Base-by-base conservation (phyloP, 2,797 vertebrate species). In the Sphenodon punctatus region DNA sequence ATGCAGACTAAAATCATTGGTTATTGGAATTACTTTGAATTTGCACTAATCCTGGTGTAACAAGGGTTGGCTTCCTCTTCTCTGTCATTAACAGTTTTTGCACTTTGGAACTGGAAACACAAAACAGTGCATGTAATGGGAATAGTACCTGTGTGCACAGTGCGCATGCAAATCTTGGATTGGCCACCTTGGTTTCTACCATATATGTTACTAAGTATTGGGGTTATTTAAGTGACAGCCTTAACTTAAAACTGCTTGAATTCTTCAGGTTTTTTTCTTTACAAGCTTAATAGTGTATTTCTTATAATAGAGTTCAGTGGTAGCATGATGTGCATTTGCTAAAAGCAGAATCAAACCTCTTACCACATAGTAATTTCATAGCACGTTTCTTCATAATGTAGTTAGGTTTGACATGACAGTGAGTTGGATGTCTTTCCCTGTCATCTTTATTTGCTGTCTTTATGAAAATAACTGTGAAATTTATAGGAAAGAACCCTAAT, bases 241-340 rank as follows among this genome's bases (percentile, higher is more conserved):
- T 51, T 51, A 16, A 16, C 25, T 27, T 51, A 48, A 25, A 51
- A 51, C 51, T 51, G 48, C 25, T 51, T 51, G 51, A 27, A n/a
- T 51, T 51, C n/a, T n/a, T n/a, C n/a, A n/a, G n/a, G n/a, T n/a
- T n/a, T 51, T 51, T 25, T 51, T 51, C 51, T 51, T 25, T 48
- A 25, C 25, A 48, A 48, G 6, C 46, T 25, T 48, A 49, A 51
- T n/a, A n/a, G 48, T 51, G 17, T 17, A 63, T 11, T 27, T 46
- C 72, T 67, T 68, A 36, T 67, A 46, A 2, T 79, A 22, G 10
- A 75, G 12, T 53, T 82, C 8, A 61, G 4, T n/a, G n/a, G 14
- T 25, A 51, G 25, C 84, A 42, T 76, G 75, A 82, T 78, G 51
- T 32, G 59, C 2, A 7, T 64, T 81, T 82, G 79, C 81, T 38